Percentiles rank a stretch among this genome's conserved stretches.
Evolutionary conservation across 2,797 vertebrate species (phyloP).

Genomic region (Acanthornis magna): DNA sequence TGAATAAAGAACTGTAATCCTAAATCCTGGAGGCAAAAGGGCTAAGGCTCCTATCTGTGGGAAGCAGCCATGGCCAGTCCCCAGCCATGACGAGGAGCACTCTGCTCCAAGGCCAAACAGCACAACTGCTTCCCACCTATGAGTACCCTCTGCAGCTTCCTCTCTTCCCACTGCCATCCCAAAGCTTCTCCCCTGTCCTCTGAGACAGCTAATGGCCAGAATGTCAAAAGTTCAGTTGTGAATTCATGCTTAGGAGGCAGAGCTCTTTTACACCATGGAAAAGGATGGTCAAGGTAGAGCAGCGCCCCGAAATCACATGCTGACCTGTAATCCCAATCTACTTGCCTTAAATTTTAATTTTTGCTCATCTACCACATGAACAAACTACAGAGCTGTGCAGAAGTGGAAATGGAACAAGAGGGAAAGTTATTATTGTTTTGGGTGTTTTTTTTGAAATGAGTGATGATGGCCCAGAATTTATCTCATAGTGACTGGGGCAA

Average conservation of each 20-base stretch:
- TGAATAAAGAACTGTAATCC: not conserved
- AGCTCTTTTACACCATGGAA: not conserved
- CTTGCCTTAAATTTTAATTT: not conserved
- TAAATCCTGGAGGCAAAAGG: not conserved
- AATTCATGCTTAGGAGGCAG: not conserved
- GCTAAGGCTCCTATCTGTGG: not conserved
- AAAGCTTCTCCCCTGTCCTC: not conserved
- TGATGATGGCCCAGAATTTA: not conserved
- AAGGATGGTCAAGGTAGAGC: not conserved
- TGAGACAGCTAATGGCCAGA: not conserved
- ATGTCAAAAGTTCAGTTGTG: not conserved
- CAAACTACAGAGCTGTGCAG: not conserved
- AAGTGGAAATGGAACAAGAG: not conserved
- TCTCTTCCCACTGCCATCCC: not conserved
- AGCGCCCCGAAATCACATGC: not conserved
- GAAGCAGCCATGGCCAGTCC: not conserved
- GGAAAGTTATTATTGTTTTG: not conserved
- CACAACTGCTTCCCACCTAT: not conserved
- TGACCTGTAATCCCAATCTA: not conserved
- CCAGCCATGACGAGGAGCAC: not conserved
- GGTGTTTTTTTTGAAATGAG: not conserved
- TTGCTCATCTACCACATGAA: fast-evolving
- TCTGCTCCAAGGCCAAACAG: not conserved
- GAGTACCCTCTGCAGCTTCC: not conserved
- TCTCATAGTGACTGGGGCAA: not conserved